A percentile compares a stretch with the other conserved stretches of the same genome.
Evolutionary conservation across 2,797 vertebrate genomes (phyloP).

Genomic region (Spondyliosoma cantharus): DNA sequence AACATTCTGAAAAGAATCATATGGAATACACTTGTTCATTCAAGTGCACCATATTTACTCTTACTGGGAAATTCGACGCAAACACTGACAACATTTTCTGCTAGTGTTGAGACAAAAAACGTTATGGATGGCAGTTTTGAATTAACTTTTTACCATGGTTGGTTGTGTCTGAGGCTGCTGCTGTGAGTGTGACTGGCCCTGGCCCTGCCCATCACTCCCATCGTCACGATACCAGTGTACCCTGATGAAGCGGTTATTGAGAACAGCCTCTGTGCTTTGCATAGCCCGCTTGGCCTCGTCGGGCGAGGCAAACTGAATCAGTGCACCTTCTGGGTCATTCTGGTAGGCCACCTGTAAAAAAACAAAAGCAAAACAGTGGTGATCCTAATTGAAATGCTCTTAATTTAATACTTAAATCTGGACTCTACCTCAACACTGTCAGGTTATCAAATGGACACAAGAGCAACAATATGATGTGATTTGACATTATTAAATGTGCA

Average conservation of each 20-base stretch:
- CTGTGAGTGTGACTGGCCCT: constrained; percentile 53
- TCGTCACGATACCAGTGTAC: constrained; percentile 95
- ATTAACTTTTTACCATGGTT: constrained; percentile 50
- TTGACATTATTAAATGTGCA: too few relatives aligned
- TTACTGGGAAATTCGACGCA: not conserved
- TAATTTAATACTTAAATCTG: not conserved
- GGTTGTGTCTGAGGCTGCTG: constrained; percentile 63
- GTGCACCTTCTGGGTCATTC: constrained; percentile 93
- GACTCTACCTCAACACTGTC: not conserved
- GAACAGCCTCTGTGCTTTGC: constrained; percentile 95
- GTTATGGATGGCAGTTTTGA: not conserved
- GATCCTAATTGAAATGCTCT: too few relatives aligned
- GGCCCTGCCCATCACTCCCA: constrained; percentile 57
- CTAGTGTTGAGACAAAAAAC: not conserved
- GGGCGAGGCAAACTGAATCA: constrained; percentile 94
- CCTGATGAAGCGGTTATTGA: constrained; percentile 97
- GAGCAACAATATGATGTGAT: not conserved
- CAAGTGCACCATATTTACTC: not conserved
- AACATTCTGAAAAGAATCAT: not conserved
- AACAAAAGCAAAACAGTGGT: not conserved
- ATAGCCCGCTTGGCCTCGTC: constrained; percentile 94
- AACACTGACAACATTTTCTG: not conserved
- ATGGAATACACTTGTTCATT: not conserved
- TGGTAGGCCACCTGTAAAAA: constrained; percentile 92
- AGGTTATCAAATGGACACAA: not conserved